Base-by-base conservation (phyloP, 1,140 invertebrate species). In the Limonius californicus region DNA sequence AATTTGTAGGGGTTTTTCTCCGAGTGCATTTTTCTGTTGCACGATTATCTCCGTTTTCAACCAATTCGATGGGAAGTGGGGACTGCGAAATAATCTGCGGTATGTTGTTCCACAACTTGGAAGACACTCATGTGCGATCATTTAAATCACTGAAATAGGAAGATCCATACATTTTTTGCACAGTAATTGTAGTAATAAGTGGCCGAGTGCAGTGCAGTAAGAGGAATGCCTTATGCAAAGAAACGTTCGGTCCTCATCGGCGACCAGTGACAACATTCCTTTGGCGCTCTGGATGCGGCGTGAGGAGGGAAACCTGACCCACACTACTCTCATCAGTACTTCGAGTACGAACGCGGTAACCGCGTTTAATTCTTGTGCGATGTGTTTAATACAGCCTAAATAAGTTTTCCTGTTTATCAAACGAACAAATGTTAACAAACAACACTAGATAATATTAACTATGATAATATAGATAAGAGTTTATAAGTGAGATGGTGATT, bases 261-360 rank as follows among this genome's bases (percentile, higher is more conserved):
- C 64, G 65, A 59, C 67, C 68, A 66, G 64, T 66, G 68, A 70
- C 68, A 69, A 66, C 70, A 69, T 69, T 72, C 70, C 70, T 62
- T 20, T 61, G 66, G 42, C 53, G 23, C 54, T 53, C 43, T 45
- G 20, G 61, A 19, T 43, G 54, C 56, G 63, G 54, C 39, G 27
- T 21, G 53, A 43, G 42, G 57, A 54, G 57, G 50, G 43, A 63
- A 58, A 68, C 66, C 66, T 65, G 59, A 61, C 64, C 61, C 59
- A 58, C 60, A 59, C 56, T 50, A 50, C 45, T 18, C 45, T 50
- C 45, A 50, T 19, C 45, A 50, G 45, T 50, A 50, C 45, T 50
- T 50, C 9, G 6, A 50, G 45, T 50, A 19, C 14, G 3, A 50
- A 50, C 45, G 35, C 16, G 16, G 45, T 16, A 21, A 50, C 14